Evolutionary conservation across 2,888 invertebrate genomes (phyloP).

Genomic region (Cephus nigrinus): DNA sequence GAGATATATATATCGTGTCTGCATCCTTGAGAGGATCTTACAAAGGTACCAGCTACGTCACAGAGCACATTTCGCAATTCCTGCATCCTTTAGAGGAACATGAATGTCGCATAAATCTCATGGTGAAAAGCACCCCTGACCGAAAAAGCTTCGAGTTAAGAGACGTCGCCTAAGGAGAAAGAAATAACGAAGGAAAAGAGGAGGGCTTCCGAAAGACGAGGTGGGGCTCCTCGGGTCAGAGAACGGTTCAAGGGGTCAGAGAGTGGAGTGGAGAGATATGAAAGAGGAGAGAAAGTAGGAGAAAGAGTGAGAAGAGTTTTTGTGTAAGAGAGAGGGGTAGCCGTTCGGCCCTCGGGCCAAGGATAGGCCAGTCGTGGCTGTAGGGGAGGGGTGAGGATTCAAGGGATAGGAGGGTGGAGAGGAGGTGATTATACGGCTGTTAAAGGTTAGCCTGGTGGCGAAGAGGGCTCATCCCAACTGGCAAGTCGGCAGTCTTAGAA

Average conservation of each 20-base stretch:
- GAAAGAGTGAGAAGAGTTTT: background rate
- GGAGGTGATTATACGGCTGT: conserved; percentile 39
- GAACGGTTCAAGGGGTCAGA: background rate
- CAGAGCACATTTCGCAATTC: background rate
- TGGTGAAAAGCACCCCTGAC: background rate
- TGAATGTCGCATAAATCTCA: background rate
- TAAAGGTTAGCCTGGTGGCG: conserved; percentile 31
- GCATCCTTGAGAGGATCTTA: background rate
- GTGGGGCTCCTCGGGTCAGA: background rate
- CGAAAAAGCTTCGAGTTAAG: background rate
- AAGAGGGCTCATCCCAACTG: conserved; percentile 2
- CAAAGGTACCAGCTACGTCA: background rate
- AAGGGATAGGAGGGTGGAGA: background rate
- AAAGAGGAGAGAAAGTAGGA: background rate
- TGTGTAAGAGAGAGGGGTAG: background rate
- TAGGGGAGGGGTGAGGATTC: background rate
- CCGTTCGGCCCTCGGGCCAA: background rate
- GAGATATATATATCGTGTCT: background rate
- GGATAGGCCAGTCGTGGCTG: background rate
- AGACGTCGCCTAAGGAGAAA: background rate
- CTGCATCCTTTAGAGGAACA: background rate
- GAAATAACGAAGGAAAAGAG: background rate
- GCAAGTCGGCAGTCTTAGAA: background rate
- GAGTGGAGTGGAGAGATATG: background rate
- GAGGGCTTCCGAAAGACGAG: background rate